Conservation (phyloP, 64 coral and sea anemone genomes). For the Exaiptasia diaphana region DNA sequence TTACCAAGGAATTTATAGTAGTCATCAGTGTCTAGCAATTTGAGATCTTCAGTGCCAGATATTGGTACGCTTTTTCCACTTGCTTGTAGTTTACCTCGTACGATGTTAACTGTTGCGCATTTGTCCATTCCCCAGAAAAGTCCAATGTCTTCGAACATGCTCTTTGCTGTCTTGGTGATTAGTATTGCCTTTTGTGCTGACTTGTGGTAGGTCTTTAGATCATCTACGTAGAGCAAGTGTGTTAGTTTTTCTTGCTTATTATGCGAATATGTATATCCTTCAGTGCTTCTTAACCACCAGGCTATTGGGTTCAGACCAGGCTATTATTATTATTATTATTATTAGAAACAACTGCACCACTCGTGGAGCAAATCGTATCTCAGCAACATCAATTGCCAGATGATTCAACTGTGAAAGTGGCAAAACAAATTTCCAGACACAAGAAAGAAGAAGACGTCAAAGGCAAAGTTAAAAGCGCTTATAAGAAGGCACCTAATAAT, state of each 20-base stretch:
- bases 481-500: not conserved
- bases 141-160: not conserved
- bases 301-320: no score
- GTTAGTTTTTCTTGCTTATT: no score
- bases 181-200: not conserved
- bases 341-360: no score
- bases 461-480: not conserved
- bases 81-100: not conserved
- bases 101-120: not conserved
- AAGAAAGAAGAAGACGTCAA: not conserved
- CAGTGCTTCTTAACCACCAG: no score
- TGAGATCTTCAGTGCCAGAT: not conserved
- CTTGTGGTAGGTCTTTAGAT: not conserved
- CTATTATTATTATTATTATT: no score
- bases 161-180: not conserved
- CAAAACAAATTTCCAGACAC: not conserved
- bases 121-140: constrained; percentile 1
- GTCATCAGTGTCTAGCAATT: not conserved
- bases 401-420: not conserved
- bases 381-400: constrained; percentile 11
- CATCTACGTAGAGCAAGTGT: no score
- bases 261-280: no score
- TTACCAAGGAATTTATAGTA: not conserved
- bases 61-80: not conserved
- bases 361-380: not conserved